Evolutionary conservation across 1,140 invertebrate species (phyloP).

Genomic region (Orussus abietinus): DNA sequence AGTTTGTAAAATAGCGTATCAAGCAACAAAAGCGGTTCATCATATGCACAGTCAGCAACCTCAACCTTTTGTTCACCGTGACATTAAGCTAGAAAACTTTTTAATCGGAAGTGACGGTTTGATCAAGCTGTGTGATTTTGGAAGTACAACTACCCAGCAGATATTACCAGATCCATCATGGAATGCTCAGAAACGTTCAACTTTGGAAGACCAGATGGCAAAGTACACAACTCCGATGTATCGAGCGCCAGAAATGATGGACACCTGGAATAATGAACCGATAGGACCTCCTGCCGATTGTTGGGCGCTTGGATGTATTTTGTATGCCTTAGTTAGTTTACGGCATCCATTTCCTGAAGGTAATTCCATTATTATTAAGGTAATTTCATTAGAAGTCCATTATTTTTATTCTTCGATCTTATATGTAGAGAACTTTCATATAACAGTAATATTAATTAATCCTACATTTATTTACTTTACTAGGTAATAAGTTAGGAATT

Average conservation of each 20-base stretch:
- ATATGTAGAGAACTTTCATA: no score
- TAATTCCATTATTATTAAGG: slow-evolving; percentile 8
- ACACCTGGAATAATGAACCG: slow-evolving; percentile 94
- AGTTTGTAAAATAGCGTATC: slow-evolving; percentile 88
- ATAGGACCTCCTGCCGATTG: slow-evolving; percentile 87
- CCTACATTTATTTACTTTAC: slow-evolving; percentile 9
- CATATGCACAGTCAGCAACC: slow-evolving; percentile 90
- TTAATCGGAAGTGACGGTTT: slow-evolving; percentile 74
- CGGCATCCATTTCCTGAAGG: slow-evolving; percentile 97
- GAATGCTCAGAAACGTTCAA: slow-evolving; percentile 85
- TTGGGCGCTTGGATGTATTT: slow-evolving; percentile 96
- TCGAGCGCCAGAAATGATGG: slow-evolving; percentile 92
- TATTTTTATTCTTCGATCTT: no score
- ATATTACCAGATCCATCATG: slow-evolving; percentile 83
- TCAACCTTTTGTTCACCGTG: slow-evolving; percentile 82
- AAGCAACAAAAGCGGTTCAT: slow-evolving; percentile 82
- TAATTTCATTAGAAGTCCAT: neutral
- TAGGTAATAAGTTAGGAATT: slow-evolving; percentile 85
- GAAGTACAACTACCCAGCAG: slow-evolving; percentile 85
- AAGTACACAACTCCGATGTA: slow-evolving; percentile 84
- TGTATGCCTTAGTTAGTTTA: slow-evolving; percentile 89
- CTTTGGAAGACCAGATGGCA: slow-evolving; percentile 85
- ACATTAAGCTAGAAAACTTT: slow-evolving; percentile 81
- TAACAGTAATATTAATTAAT: slow-evolving; percentile 2
- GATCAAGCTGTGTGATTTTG: slow-evolving; percentile 98